These are phyloP conservation scores for Epirrhoe tristata DNA, from an alignment of 2,888 invertebrate genomes.

Conservation along the genomic window DNA sequence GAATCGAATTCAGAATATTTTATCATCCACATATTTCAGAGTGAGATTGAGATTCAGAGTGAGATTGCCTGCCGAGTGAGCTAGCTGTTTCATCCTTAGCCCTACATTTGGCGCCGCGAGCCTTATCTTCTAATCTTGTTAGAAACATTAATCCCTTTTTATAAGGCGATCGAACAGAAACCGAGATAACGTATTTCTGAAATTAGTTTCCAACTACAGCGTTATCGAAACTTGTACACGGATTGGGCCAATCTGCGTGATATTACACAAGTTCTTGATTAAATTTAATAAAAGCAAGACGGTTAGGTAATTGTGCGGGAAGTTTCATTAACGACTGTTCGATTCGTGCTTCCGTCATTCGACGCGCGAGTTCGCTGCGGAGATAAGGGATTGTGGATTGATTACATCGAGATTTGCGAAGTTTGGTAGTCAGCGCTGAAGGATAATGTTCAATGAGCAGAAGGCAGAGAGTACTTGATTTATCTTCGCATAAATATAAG, in stretches of 20 bases:
- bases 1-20: no score
- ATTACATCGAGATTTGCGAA: slow-evolving; percentile 33
- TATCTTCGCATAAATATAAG: background rate
- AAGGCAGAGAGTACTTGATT: background rate
- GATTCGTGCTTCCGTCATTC: slow-evolving; percentile 70
- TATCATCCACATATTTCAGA: no score
- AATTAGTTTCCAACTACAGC: slow-evolving; percentile 83
- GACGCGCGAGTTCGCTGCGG: slow-evolving; percentile 37
- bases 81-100: slow-evolving; percentile 34
- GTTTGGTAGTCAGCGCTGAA: slow-evolving; percentile 21
- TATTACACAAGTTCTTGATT: slow-evolving; percentile 85
- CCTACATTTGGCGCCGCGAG: slow-evolving; percentile 41
- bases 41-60: background rate
- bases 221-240: slow-evolving; percentile 83
- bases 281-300: slow-evolving; percentile 85
- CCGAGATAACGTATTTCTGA: slow-evolving; percentile 79
- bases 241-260: slow-evolving; percentile 84
- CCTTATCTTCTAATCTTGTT: slow-evolving; percentile 66
- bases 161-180: slow-evolving; percentile 74
- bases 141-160: slow-evolving; percentile 75
- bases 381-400: slow-evolving; percentile 32
- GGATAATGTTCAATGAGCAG: slow-evolving; percentile 1
- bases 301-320: slow-evolving; percentile 81
- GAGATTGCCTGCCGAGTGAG: background rate
- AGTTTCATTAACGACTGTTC: slow-evolving; percentile 83